Conservation (phyloP, 2,113 vertebrate genomes). For the Zosterops hypoxanthus region DNA sequence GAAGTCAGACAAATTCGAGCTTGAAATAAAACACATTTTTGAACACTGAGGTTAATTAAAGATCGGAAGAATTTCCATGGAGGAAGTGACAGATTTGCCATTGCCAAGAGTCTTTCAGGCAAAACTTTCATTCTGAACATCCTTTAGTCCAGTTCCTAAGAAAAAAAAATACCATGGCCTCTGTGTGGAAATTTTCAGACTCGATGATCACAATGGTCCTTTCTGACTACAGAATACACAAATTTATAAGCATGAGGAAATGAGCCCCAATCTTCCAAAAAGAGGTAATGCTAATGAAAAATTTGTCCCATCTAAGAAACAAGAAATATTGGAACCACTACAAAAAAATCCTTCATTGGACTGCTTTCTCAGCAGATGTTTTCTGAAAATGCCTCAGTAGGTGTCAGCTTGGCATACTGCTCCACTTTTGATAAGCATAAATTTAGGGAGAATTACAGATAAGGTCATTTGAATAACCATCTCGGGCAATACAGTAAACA, state of each 20-base stretch:
- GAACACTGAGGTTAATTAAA: slow-evolving; percentile 18
- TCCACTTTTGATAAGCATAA: not conserved
- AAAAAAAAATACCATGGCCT: not conserved
- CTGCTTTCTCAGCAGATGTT: not conserved
- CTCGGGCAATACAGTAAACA: not conserved
- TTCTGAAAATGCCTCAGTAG: not conserved
- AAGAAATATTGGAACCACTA: not conserved
- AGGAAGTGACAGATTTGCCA: not conserved
- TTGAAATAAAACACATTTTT: slow-evolving; percentile 29
- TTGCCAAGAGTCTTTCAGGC: not conserved
- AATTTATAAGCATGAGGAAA: not conserved
- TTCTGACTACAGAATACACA: not conserved
- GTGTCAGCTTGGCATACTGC: not conserved
- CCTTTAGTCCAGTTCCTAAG: not conserved
- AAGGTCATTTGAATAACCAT: not conserved
- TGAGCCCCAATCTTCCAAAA: not conserved
- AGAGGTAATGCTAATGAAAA: not conserved
- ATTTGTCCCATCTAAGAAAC: not conserved
- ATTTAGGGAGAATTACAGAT: not conserved
- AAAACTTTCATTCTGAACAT: not conserved
- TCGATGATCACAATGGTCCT: not conserved
- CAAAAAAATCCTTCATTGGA: not conserved
- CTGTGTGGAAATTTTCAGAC: not conserved
- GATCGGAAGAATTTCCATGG: not conserved
- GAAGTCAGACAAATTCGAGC: not conserved